A percentile compares a stretch with the other conserved stretches of the same genome.
Evolutionary conservation across 2,888 invertebrate genomes (phyloP).

Genomic region (Limnephilus rhombicus): DNA sequence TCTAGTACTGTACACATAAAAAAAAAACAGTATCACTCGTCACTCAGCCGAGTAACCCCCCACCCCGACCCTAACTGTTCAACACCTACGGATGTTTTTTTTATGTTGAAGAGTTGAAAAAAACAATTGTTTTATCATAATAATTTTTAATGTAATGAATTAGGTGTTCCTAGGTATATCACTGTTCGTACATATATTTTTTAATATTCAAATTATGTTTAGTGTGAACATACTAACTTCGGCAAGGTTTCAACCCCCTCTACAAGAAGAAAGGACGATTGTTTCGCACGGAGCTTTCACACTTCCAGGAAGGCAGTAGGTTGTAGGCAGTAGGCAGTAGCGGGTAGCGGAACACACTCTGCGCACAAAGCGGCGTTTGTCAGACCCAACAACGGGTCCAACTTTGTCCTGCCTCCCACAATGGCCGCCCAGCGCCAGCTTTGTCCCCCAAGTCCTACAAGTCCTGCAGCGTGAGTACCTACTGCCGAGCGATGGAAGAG

Average conservation of each 20-base stretch:
- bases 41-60: no score
- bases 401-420: slow-evolving; percentile 49
- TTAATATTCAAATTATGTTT: neutral
- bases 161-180: no score
- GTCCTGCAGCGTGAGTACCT: slow-evolving; percentile 29
- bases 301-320: slow-evolving; percentile 57
- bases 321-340: slow-evolving; percentile 18
- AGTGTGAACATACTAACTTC: neutral
- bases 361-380: slow-evolving; percentile 55
- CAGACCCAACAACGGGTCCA: slow-evolving; percentile 32
- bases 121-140: no score
- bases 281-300: slow-evolving; percentile 60
- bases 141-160: no score
- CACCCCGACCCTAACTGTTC: no score
- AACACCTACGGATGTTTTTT: no score
- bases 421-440: slow-evolving; percentile 57
- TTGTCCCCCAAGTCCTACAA: slow-evolving; percentile 11
- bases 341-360: slow-evolving; percentile 17
- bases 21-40: no score
- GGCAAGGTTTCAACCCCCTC: neutral
- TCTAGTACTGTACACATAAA: no score
- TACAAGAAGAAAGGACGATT: slow-evolving; percentile 41
- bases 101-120: no score
- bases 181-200: no score
- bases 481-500: neutral